Evolutionary conservation across 2,797 vertebrate species (phyloP).

Genomic region (Bradypodion ventrale): DNA sequence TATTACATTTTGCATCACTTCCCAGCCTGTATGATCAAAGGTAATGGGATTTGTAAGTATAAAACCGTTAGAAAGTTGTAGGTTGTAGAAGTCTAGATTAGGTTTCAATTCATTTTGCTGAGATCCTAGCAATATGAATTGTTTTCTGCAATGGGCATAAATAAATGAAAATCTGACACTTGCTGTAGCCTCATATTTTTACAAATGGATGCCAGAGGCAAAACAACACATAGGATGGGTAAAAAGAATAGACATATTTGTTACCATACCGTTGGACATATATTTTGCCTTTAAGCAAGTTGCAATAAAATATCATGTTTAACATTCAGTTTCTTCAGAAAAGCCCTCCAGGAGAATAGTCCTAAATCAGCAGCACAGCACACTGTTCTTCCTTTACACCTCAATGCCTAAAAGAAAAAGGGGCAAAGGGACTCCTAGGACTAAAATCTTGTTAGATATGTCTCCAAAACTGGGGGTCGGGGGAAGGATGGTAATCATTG

Average conservation of each 20-base stretch:
- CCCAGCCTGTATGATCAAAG: not conserved
- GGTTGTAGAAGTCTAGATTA: not conserved
- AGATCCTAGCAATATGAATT: not conserved
- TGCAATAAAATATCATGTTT: not conserved
- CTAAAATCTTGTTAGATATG: slow-evolving; percentile 24
- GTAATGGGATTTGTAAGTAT: not conserved
- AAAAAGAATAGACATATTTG: not conserved
- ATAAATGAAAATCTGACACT: not conserved
- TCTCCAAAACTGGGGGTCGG: slow-evolving; percentile 40
- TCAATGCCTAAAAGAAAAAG: slow-evolving; percentile 16
- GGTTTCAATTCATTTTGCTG: not conserved
- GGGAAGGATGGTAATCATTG: slow-evolving; percentile 17
- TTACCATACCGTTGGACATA: not conserved
- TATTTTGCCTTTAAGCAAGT: not conserved
- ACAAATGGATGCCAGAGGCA: not conserved
- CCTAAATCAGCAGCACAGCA: slow-evolving; percentile 1
- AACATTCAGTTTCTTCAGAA: not conserved
- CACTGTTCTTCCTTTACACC: not conserved
- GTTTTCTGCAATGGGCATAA: not conserved
- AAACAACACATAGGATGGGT: not conserved
- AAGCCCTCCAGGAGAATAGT: not conserved
- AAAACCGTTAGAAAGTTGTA: not conserved
- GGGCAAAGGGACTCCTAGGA: slow-evolving; percentile 36
- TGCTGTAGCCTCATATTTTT: not conserved
- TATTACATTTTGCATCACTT: too few relatives aligned